Evolutionary conservation across 2,888 invertebrate genomes (phyloP).

Genomic region (Dryobota labecula): DNA sequence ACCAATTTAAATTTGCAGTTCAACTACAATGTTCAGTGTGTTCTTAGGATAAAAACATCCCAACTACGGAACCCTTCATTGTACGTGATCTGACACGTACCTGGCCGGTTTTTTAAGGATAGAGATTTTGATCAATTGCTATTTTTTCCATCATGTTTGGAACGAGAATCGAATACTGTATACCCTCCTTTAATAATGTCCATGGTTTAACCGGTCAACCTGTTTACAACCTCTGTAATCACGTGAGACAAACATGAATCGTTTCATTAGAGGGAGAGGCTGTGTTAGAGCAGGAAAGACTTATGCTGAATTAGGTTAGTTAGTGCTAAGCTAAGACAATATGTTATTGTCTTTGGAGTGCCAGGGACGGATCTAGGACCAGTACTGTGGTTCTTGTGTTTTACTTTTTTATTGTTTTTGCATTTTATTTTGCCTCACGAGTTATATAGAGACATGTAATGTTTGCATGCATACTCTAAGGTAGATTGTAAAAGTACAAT

Average conservation of each 20-base stretch:
- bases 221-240: slow-evolving; percentile 25
- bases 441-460: background rate
- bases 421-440: background rate
- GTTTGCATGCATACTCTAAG: no score
- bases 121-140: no score
- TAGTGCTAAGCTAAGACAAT: slow-evolving; percentile 55
- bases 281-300: slow-evolving; percentile 35
- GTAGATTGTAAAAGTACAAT: no score
- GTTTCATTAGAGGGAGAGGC: slow-evolving; percentile 54
- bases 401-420: no score
- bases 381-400: background rate
- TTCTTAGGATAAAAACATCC: no score
- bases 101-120: no score
- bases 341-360: slow-evolving; percentile 52
- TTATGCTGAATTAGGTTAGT: slow-evolving; percentile 59
- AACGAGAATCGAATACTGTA: no score
- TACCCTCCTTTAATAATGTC: background rate
- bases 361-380: slow-evolving; percentile 31
- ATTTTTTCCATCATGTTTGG: no score
- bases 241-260: slow-evolving; percentile 54
- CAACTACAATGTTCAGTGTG: no score
- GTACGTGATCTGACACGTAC: no score
- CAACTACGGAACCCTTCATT: no score
- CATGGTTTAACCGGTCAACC: slow-evolving; percentile 5
- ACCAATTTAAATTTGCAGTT: no score